Percentiles rank a stretch among this genome's conserved stretches.
These are phyloP conservation scores for Piaya cayana DNA, from an alignment of 2,113 vertebrate genomes.

Conservation along the genomic window DNA sequence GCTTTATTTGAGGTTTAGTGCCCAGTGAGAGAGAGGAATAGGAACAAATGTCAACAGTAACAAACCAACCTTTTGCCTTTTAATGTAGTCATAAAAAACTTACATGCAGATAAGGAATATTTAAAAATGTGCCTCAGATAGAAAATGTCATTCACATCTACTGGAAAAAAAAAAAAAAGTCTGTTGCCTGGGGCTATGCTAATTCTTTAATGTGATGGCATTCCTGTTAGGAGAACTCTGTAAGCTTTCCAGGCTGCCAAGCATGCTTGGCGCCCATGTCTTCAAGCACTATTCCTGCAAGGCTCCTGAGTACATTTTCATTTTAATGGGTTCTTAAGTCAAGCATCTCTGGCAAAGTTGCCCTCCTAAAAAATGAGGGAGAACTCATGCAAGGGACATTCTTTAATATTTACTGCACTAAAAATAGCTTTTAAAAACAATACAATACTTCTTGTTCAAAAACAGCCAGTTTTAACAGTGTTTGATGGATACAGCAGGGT, in stretches of 20 bases:
- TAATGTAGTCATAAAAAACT: constrained; percentile 56
- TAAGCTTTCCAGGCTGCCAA: constrained; percentile 55
- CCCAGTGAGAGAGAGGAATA: not conserved
- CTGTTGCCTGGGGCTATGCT: constrained; percentile 34
- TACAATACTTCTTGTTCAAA: constrained; percentile 1
- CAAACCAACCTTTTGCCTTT: constrained; percentile 52
- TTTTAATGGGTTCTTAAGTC: constrained; percentile 75
- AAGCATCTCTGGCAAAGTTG: constrained; percentile 66
- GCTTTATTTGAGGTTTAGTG: not conserved
- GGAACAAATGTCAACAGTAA: constrained; percentile 61
- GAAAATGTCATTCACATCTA: constrained; percentile 53
- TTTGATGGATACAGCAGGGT: constrained; percentile 28
- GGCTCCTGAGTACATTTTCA: constrained; percentile 67
- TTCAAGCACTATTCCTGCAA: constrained; percentile 36
- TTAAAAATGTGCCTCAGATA: constrained; percentile 39
- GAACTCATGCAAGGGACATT: constrained; percentile 54
- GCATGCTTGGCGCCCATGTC: not conserved
- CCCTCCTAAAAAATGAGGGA: constrained; percentile 69
- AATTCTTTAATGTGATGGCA: constrained; percentile 66
- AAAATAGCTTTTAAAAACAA: constrained; percentile 58
- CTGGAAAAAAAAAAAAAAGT: not conserved
- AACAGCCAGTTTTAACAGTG: not conserved
- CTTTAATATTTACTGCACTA: constrained; percentile 52
- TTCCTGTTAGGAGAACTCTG: constrained; percentile 46
- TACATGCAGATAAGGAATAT: not conserved